These are phyloP conservation scores for Phymanthus crucifer DNA, from an alignment of 92 coral and sea anemone species.

Conservation along the genomic window DNA sequence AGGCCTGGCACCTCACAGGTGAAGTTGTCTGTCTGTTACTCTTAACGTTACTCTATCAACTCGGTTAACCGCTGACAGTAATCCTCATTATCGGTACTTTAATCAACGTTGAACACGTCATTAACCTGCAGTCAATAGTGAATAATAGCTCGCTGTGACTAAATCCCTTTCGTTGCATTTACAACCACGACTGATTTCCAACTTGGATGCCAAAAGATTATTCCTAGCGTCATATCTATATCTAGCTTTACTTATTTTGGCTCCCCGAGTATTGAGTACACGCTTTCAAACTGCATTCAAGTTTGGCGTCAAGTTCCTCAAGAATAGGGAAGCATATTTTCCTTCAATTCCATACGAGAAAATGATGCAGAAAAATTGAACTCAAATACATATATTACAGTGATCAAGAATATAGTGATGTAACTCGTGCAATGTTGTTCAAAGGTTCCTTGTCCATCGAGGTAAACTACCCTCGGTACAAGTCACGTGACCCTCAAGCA, in stretches of 20 bases:
- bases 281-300: background rate
- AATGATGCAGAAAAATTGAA: too few species aligned
- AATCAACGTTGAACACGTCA: too few species aligned
- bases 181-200: background rate
- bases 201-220: background rate
- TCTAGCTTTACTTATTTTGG: background rate
- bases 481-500: background rate
- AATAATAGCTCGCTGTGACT: background rate
- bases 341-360: too few species aligned
- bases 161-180: background rate
- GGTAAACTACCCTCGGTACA: background rate
- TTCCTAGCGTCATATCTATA: background rate
- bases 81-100: constrained; percentile 1
- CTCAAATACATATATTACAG: too few species aligned
- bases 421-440: background rate
- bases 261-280: background rate
- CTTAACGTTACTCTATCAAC: background rate
- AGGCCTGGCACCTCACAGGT: too few species aligned
- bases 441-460: background rate
- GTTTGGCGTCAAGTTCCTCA: background rate
- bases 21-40: background rate
- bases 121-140: background rate
- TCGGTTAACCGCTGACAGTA: background rate
- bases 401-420: background rate
- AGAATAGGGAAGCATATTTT: background rate